Percentiles rank a stretch among this genome's conserved stretches.
Evolutionary conservation across 2,797 vertebrate genomes (phyloP).

Genomic region (Sebastes melanostomus): DNA sequence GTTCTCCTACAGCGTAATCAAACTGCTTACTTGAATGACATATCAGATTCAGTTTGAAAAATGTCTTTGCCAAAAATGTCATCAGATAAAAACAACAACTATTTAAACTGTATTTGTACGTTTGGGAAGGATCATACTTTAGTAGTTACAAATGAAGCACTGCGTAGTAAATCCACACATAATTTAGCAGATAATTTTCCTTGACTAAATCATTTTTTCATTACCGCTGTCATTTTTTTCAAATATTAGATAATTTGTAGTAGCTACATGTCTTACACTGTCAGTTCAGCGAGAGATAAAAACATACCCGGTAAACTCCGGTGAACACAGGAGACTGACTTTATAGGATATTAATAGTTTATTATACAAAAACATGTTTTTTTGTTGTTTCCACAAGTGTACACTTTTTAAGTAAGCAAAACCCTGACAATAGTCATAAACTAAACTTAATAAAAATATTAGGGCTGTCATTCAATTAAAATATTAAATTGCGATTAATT

Average conservation of each 20-base stretch:
- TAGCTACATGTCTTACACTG: no score
- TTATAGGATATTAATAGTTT: no score
- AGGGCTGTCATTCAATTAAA: accelerated
- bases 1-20: slow-evolving; percentile 26
- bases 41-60: background rate
- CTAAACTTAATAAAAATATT: background rate
- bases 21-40: slow-evolving; percentile 30
- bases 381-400: no score
- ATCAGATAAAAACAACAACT: background rate
- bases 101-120: background rate
- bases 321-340: no score
- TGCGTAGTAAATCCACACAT: background rate
- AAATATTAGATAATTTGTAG: no score
- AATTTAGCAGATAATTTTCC: background rate
- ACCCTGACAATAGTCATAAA: no score
- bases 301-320: accelerated
- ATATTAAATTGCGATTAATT: no score
- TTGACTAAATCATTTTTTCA: background rate
- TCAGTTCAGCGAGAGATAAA: no score
- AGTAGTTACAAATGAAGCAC: background rate
- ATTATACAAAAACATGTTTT: no score
- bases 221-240: accelerated
- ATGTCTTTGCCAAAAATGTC: background rate
- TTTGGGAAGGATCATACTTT: background rate
- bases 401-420: no score